Evolutionary conservation across 2,113 vertebrate species (phyloP).

Genomic region (Alectura lathami): DNA sequence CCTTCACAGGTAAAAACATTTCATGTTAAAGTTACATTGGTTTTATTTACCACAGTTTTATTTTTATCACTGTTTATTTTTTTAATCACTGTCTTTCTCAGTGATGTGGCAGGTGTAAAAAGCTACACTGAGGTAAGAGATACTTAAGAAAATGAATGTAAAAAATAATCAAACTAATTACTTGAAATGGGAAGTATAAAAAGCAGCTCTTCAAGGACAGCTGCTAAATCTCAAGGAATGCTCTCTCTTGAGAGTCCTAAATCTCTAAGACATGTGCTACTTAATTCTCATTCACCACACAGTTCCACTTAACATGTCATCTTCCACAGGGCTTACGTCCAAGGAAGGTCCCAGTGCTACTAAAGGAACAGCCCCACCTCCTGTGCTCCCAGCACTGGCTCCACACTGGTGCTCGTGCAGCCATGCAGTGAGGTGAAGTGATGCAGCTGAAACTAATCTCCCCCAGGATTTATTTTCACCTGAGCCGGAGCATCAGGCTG

Average conservation of each 20-base stretch:
- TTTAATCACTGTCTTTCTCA: too few relatives aligned
- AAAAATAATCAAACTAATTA: neutral
- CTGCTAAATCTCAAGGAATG: neutral
- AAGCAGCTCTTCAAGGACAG: neutral
- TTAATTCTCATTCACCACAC: neutral
- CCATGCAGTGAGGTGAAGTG: neutral
- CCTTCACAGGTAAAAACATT: neutral
- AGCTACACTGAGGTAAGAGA: neutral
- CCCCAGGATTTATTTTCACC: neutral
- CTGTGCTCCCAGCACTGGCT: neutral
- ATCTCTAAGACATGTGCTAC: neutral
- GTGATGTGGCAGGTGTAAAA: neutral
- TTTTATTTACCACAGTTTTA: constrained; percentile 5
- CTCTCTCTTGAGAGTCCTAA: neutral
- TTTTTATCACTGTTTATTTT: too few relatives aligned
- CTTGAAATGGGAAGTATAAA: neutral
- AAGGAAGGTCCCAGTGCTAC: neutral
- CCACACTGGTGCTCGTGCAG: neutral
- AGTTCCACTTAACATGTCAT: rapidly evolving
- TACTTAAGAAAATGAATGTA: neutral
- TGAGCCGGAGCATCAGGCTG: neutral
- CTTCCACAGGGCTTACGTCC: neutral
- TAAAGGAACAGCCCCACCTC: neutral
- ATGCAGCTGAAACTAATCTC: neutral
- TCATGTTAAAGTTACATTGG: neutral